A percentile compares a stretch with the other conserved stretches of the same genome.
These are phyloP conservation scores for Escarpia spicata DNA, from an alignment of 2,888 invertebrate genomes.

Conservation along the genomic window DNA sequence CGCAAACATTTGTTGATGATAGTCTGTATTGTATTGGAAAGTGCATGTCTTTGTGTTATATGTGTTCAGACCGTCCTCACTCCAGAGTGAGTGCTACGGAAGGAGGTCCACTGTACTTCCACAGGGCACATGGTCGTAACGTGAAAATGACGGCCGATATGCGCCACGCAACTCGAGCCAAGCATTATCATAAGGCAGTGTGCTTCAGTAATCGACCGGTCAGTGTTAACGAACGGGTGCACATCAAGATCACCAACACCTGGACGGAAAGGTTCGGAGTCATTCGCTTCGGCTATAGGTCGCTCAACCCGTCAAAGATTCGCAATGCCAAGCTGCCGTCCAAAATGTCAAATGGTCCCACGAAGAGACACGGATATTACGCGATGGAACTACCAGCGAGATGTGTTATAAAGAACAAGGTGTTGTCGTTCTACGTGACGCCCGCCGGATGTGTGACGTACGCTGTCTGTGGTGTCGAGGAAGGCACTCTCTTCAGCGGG, in stretches of 20 bases:
- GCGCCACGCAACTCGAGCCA: constrained; percentile 84
- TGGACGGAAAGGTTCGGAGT: constrained; percentile 94
- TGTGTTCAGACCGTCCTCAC: not conserved
- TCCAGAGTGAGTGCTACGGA: not conserved
- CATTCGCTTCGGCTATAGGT: constrained; percentile 96
- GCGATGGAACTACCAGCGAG: constrained; percentile 93
- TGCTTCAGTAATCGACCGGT: constrained; percentile 87
- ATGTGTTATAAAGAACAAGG: constrained; percentile 79
- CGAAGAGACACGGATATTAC: constrained; percentile 97
- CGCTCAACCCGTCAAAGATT: constrained; percentile 81
- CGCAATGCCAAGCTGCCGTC: constrained; percentile 68
- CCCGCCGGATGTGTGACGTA: constrained; percentile 93
- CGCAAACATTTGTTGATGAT: not conserved
- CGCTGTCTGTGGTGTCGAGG: constrained; percentile 94
- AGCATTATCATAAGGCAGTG: constrained; percentile 85
- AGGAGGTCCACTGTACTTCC: constrained; percentile 38
- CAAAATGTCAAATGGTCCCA: constrained; percentile 97
- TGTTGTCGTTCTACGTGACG: constrained; percentile 91
- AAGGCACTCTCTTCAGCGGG: constrained; percentile 82
- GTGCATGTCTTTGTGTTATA: not conserved
- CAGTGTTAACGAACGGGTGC: constrained; percentile 87
- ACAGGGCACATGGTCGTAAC: constrained; percentile 91
- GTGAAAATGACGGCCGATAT: constrained; percentile 86
- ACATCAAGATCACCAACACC: constrained; percentile 72
- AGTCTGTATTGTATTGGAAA: not conserved